Base-by-base conservation (phyloP, 2,888 invertebrate genomes). In the Anorthoa munda region DNA sequence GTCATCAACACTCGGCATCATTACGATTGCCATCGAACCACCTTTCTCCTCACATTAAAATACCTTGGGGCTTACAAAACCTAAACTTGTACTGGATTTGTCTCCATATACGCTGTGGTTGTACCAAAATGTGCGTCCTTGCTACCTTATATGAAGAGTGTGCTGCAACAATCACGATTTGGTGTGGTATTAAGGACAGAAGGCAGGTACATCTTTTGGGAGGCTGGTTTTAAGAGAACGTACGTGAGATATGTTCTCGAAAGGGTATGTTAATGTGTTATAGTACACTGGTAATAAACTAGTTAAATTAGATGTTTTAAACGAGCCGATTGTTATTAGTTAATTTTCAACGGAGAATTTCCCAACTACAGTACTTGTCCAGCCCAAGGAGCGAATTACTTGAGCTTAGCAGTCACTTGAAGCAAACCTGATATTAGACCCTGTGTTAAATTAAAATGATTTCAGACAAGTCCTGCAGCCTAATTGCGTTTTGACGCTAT, bases 11-110 rank as follows among this genome's bases (percentile, higher is more conserved):
- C 72, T 64, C 56, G 39, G 18, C 55, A 82, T 48, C 69, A 31
- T 77, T 56, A 81, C 21, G 72, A 85, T 84, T 82, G 84, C 82
- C 84, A 87, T 87, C 70, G 21, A 73, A 48, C 55, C 26, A 66
- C 81, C 81, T 82, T 82, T 82, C 83, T 83, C 83, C 55, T 23
- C 50, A 72, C 83, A 72, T 82, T 76, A 76, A 82, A 80, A 82
- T 82, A 70, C 77, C 81, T 72, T 59, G 76, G 15, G 21, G 48
- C 81, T 82, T 82, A 83, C 83, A 82, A 82, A 82, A 82, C 83
- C 82, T 82, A 83, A 76, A 82, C 84, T 65, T 48, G 82, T 80
- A 72, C 60, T 50, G 56, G 56, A 77, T 85, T 74, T 83, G 73
- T 23, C 66, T 56, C 86, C 86, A 74, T 86, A 84, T 84, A 78